phyloP scores from a whole-genome alignment of 2,113 vertebrate species.

The Leptosomus discolor region DNA sequence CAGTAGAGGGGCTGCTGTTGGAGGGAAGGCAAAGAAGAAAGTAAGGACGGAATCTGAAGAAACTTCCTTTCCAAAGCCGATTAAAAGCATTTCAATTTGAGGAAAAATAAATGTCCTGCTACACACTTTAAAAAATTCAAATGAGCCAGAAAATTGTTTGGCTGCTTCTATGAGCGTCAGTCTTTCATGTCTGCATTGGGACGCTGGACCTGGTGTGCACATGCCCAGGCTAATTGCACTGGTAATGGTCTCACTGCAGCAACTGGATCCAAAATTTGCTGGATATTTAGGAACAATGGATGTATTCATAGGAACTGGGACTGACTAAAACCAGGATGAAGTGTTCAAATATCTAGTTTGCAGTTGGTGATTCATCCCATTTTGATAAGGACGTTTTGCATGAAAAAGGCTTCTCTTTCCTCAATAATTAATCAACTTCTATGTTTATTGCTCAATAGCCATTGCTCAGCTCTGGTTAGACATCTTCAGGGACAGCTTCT shows the following conservation, averaged over 20 bases:
- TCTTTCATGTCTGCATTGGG: neutral
- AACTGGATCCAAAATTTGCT: neutral
- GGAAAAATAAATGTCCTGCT: slow-evolving; percentile 3
- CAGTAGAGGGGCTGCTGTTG: neutral
- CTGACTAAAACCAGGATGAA: neutral
- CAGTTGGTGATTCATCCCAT: neutral
- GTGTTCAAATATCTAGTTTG: neutral
- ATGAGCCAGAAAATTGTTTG: slow-evolving; percentile 54
- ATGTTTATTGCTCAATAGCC: neutral
- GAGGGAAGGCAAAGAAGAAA: neutral
- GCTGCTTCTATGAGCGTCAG: neutral
- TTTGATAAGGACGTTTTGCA: neutral
- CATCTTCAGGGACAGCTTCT: neutral
- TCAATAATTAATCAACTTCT: neutral
- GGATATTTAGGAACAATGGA: neutral
- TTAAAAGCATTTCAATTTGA: slow-evolving; percentile 23
- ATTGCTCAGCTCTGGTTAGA: neutral
- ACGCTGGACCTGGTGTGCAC: neutral
- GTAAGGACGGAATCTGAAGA: neutral
- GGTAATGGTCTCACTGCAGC: neutral
- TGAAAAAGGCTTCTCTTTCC: neutral
- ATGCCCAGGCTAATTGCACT: neutral
- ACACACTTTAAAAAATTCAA: slow-evolving; percentile 24
- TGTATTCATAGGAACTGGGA: neutral
- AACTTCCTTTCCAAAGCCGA: slow-evolving; percentile 21